phyloP scores from a whole-genome alignment of 2,888 invertebrate genomes.

The Caenorhabditis sp. region DNA sequence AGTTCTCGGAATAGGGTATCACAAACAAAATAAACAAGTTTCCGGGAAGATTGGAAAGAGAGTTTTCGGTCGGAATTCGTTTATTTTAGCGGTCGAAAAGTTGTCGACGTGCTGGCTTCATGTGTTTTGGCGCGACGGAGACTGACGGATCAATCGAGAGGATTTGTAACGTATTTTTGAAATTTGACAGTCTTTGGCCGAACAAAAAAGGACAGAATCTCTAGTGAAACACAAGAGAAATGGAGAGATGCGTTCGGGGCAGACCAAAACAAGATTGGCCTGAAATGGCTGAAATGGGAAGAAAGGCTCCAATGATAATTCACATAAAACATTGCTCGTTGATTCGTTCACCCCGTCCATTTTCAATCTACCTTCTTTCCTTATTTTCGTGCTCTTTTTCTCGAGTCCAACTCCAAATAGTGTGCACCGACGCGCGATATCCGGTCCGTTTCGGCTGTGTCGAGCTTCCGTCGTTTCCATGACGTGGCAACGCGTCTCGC shows the following conservation, averaged over 20 bases:
- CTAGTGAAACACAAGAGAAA: background rate
- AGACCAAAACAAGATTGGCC: too few relatives aligned
- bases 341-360: too few relatives aligned
- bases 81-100: too few relatives aligned
- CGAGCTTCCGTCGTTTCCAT: constrained; percentile 7
- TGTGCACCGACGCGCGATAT: constrained; percentile 39
- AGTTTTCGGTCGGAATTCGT: too few relatives aligned
- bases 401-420: background rate
- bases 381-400: background rate
- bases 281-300: too few relatives aligned
- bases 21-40: constrained; percentile 11
- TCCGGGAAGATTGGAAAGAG: background rate
- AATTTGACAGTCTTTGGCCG: constrained; percentile 33
- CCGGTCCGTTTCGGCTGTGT: constrained; percentile 22
- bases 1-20: background rate
- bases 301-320: too few relatives aligned
- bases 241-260: background rate
- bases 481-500: constrained; percentile 13
- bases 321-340: too few relatives aligned
- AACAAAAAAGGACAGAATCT: constrained; percentile 12
- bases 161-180: constrained; percentile 30
- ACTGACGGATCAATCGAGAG: constrained; percentile 10
- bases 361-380: background rate
- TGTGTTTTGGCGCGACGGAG: constrained; percentile 2
- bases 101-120: constrained; percentile 9